Conservation (phyloP, 1,140 invertebrate genomes). For the Arion vulgaris region DNA sequence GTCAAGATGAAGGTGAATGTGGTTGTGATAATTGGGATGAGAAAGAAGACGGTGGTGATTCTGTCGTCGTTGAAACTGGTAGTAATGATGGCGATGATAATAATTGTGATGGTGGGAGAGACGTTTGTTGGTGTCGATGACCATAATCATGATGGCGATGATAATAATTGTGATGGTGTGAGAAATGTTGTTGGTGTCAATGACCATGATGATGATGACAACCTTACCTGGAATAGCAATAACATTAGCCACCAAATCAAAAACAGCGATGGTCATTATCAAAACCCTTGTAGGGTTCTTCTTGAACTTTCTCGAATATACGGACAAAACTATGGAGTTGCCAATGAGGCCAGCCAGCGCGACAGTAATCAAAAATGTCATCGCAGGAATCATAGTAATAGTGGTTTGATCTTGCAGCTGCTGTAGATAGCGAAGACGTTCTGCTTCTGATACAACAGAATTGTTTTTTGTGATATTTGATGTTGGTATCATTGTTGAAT, state of each 20-base stretch:
- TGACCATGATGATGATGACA: neutral
- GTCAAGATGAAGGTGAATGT: neutral
- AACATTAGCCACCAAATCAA: constrained; percentile 9
- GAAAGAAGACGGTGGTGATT: neutral
- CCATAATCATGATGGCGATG: constrained; percentile 5
- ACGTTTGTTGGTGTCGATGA: neutral
- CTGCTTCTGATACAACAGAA: neutral
- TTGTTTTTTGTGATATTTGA: neutral
- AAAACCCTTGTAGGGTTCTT: neutral
- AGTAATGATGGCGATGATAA: neutral
- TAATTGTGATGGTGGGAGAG: neutral
- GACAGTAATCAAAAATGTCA: neutral
- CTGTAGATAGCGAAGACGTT: neutral
- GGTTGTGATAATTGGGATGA: neutral
- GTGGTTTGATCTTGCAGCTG: neutral
- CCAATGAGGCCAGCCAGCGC: neutral
- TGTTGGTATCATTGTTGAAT: neutral
- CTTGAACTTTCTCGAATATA: neutral
- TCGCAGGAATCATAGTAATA: neutral
- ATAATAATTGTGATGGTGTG: neutral
- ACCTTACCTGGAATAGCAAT: constrained; percentile 1
- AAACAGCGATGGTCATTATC: constrained; percentile 1
- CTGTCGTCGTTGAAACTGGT: neutral
- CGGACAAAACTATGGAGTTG: constrained; percentile 7
- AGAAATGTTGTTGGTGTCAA: neutral